Base-by-base conservation (phyloP, 2,888 invertebrate species). In the Melipona bicolor region DNA sequence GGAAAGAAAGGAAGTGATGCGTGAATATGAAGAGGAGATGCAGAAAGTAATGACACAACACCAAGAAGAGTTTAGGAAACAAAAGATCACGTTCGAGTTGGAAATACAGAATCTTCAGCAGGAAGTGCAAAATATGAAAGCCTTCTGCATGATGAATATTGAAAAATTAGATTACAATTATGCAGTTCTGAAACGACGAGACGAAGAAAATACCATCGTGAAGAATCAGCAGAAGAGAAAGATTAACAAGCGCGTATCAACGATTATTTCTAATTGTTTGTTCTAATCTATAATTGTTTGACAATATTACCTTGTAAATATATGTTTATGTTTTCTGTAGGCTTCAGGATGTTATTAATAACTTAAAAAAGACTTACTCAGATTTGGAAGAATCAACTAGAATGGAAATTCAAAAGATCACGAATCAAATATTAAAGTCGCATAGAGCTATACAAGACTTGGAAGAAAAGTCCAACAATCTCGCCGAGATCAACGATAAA, bases 81-180 rank as follows among this genome's bases (percentile, higher is more conserved):
- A 96, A 0, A 97, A 97, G 94, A 97, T 97, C 73, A 96, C 96
- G 82, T 94, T 97, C 6, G 97, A 97, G 91, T 95, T 95, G 17
- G 96, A 97, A 86, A 96, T 96, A 80, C 97, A 98, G 93, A 96
- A 96, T 62, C 95, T 98, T 77, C 97, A 98, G 92, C 96, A 97
- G 86, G 98, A 98, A 94, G 95, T 98, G 85, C 96, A 97, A 90
- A 96, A 96, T 89, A 96, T 97, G 43, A 97, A 98, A 93, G 97
- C 97, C 11, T 96, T 97, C 11, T 97, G 98, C 84, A 95, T 98
- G 74, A 96, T 98, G 89, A 98, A 98, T 93, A 96, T 97, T 19
- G 98, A 98, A 93, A 98, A 98, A 94, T 95, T 99, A 75, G 97
- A 98, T 90, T 99, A 98, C 92, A 98, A 98, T 93, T 98, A 98